Base-by-base conservation (phyloP, 1,140 invertebrate genomes). In the Ephestia elutella region DNA sequence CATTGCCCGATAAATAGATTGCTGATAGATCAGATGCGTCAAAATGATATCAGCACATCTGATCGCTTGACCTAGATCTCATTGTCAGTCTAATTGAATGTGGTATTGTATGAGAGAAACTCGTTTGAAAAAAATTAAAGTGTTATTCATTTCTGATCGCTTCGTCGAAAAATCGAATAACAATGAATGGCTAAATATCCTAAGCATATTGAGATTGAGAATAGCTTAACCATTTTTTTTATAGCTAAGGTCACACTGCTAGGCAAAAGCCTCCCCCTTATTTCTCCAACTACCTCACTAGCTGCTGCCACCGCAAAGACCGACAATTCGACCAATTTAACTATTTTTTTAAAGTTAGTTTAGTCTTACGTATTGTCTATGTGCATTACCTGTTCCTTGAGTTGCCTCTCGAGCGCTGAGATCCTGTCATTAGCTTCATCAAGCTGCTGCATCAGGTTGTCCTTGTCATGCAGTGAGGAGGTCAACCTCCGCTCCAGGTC, bases 371-470 rank as follows among this genome's bases (percentile, higher is more conserved):
- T n/a, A n/a, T n/a, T n/a, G n/a, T n/a, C n/a, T n/a, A n/a, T n/a
- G n/a, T n/a, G 21, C 17, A 72, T 77, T 80, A 96, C 94, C 89
- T 97, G 95, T 89, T 98, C 96, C 73, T 94, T 92, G 18, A 94
- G 91, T 78, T 96, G 93, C 78, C 94, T 92, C 80, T 98, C 96
- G 67, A 98, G 90, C 73, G 95, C 91, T 59, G 94, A 82, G 64
- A 97, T 96, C 77, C 96, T 92, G 86, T 98, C 96, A 54, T 94
- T 93, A 30, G 96, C 94, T 87, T 98, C 96, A 69, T 98, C 96
- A 55, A 97, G 90, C 51, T 94, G 93, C 18, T 92, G 91, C 32
- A 92, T 91, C 21, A 97, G 89, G 54, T 91, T 91, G 59, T 97
- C 94, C 72, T 96, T 91, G 82, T 98, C 96, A 54, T 93, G 91